Base-by-base conservation (phyloP, 1,140 invertebrate species). In the Harlomillsia oculata region DNA sequence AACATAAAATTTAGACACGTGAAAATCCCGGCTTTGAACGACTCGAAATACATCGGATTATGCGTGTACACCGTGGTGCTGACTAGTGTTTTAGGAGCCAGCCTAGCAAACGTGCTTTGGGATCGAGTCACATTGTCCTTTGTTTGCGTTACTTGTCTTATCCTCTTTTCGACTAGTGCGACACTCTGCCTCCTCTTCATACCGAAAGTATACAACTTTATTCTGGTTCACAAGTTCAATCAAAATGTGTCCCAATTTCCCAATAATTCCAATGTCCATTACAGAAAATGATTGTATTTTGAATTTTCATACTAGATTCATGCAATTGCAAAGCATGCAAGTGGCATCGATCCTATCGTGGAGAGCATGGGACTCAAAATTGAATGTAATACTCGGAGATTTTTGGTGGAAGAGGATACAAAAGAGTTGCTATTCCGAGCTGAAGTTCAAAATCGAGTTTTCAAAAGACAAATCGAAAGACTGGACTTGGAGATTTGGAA, bases 21-120 rank as follows among this genome's bases (percentile, higher is more conserved):
- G 0, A 95, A 89, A 71, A 93, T 97, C 64, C 87, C 91, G n/a
- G 92, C 91, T 0, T 73, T 98, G 9, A 97, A 98, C 70, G 95
- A 98, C 72, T 95, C 90, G 14, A 92, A 97, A 70, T 95, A 96
- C 71, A 97, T 97, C 62, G 87, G 87, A 3, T 82, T 93, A 68
- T 90, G 86, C 61, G 89, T 95, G 1, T 94, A 95, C 69, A 89
- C 86, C 46, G 88, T 90, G 2, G 87, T 94, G 14, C 86, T 93
- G 53, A 89, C 86, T 26, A 87, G 85, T 40, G 79, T 82, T 5
- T 83, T 89, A 64, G 85, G 90, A 2, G 85, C 92, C 0, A 84
- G 87, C 0, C 73, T 90, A 51, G 88, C 87, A 5, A 89, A 87
- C 67, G 77, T 93, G 11, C 81, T 93, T 39, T 83, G 84, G 11